Conservation (phyloP, 2,113 vertebrate genomes). For the Colistium nudipinnis region DNA sequence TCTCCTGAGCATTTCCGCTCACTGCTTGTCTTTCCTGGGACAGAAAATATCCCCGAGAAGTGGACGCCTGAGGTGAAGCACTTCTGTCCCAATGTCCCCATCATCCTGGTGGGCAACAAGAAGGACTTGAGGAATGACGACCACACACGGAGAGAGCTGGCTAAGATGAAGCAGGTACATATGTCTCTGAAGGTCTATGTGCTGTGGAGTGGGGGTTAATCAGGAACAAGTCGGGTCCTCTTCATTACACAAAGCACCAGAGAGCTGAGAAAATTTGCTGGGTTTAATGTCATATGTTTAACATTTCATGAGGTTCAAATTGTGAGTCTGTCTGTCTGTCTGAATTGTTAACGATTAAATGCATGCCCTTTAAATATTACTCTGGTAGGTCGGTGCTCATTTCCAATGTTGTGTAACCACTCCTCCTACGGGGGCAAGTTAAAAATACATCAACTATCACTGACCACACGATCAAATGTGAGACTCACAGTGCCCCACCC, state of each 20-base stretch:
- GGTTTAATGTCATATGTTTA: too few relatives aligned
- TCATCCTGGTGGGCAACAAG: constrained; percentile 98
- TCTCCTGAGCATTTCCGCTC: constrained; percentile 33
- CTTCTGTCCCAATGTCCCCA: constrained; percentile 98
- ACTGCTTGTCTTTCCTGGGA: constrained; percentile 36
- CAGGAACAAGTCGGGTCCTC: neutral
- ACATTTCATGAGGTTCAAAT: neutral
- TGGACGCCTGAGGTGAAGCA: constrained; percentile 99
- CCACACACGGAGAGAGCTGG: constrained; percentile 92
- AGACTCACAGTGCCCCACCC: too few relatives aligned
- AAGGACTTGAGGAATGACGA: constrained; percentile 97
- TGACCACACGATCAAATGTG: neutral
- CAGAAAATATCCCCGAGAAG: constrained; percentile 99
- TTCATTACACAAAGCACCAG: too few relatives aligned
- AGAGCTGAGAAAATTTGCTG: neutral
- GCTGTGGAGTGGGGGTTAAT: neutral
- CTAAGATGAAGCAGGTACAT: constrained; percentile 97
- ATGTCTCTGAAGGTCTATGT: neutral
- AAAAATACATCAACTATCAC: too few relatives aligned
- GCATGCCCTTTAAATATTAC: neutral
- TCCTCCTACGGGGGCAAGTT: too few relatives aligned
- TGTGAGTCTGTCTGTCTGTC: neutral
- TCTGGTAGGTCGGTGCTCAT: neutral
- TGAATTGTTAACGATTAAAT: constrained; percentile 12
- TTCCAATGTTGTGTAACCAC: too few relatives aligned